These are phyloP conservation scores for Chelon labrosus DNA, from an alignment of 2,797 vertebrate species.

Conservation along the genomic window DNA sequence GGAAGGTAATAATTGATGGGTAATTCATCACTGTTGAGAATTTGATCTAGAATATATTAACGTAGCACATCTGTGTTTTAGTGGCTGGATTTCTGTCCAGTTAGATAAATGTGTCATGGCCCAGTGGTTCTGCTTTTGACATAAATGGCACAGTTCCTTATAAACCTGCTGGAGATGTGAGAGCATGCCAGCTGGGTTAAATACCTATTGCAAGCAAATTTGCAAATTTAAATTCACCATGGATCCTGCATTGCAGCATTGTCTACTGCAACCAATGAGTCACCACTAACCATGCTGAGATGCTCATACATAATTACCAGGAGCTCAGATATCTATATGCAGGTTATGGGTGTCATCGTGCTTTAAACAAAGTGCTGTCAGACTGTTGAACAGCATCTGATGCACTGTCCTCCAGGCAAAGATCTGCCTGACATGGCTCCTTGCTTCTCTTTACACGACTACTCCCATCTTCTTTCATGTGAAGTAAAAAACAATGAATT, in stretches of 20 bases:
- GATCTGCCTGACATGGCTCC: not conserved
- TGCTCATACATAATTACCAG: conserved; percentile 7
- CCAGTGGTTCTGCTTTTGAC: not conserved
- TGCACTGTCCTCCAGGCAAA: not conserved
- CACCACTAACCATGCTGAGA: conserved; percentile 2
- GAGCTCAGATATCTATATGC: not conserved
- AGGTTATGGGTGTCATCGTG: not conserved
- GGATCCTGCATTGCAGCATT: not conserved
- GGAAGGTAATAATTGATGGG: conserved; percentile 25
- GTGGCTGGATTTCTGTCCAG: not conserved
- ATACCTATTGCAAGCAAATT: not conserved
- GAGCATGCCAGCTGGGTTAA: not conserved
- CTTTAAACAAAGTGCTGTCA: conserved; percentile 12
- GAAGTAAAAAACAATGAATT: not conserved
- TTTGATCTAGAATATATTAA: conserved; percentile 15
- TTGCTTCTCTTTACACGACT: not conserved
- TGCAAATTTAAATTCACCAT: not conserved
- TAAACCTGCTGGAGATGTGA: not conserved
- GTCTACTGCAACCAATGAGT: not conserved
- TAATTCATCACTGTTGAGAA: conserved; percentile 41
- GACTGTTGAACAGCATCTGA: not conserved
- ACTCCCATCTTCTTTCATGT: not conserved
- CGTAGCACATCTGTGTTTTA: not conserved
- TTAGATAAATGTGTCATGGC: not conserved
- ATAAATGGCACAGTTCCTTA: not conserved